Base-by-base conservation (phyloP, 2,113 vertebrate species). In the Salvelinus fontinalis region DNA sequence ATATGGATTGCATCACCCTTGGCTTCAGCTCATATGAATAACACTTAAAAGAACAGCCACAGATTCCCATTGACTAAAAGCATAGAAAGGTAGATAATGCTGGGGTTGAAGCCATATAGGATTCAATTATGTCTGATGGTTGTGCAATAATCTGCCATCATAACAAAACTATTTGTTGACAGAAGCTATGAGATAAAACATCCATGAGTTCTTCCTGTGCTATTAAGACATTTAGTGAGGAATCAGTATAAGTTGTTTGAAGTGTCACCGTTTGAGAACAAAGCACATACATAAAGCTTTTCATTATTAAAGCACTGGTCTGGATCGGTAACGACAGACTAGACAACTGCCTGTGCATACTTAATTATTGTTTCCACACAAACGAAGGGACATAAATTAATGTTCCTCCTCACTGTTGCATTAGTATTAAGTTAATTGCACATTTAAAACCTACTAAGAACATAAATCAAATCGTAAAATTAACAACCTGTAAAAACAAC, bases 401-500 rank as follows among this genome's bases (percentile, higher is more conserved):
- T 73, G 39, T n/a, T 29, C 22, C 29, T 14, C 71, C 54, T 39
- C 12, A 11, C 29, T 31, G 18, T 12, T 18, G n/a, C 54, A 73
- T 73, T 60, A 71, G 44, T 20, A 68, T 69, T 26, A 57, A 39
- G 44, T 72, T 74, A n/a, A 67, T 59, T 27, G 14, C 20, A 71
- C 49, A 24, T 18, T 68, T 80, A 0, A 70, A 74, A 68, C 67
- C 49, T 70, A 62, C 14, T 31, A 48, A 18, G 59, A 3, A 13
- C 26, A 70, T 69, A 14, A 67, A 65, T 59, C 51, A 62, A 48
- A 74, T 77, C 29, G 65, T 66, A 73, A 74, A 51, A 79, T 77
- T 49, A 77, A 71, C 67, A 79, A 77, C 64, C 72, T 81, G 70
- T 59, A 76, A 76, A 79, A 80, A 76, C 74, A 73, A 54, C 74